A percentile compares a stretch with the other conserved stretches of the same genome.
These are phyloP conservation scores for Drosophila setosimentum DNA, from an alignment of 2,888 invertebrate species.

Conservation along the genomic window DNA sequence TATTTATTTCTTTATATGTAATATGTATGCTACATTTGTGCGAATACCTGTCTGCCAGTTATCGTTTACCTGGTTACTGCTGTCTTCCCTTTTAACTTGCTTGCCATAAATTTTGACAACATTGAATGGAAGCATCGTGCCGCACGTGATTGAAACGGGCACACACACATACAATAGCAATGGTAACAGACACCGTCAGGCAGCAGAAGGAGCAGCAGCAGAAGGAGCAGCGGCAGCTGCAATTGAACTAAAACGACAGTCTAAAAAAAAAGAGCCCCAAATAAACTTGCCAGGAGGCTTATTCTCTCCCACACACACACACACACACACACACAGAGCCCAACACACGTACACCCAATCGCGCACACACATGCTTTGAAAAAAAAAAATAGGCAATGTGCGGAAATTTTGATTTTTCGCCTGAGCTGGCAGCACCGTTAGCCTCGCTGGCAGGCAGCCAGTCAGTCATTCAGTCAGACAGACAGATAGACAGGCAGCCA, in stretches of 20 bases:
- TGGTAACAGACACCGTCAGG: constrained; percentile 63
- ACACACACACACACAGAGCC: constrained; percentile 11
- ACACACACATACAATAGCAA: constrained; percentile 23
- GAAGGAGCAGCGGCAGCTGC: constrained; percentile 31
- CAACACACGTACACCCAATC: constrained; percentile 7
- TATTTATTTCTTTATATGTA: constrained; percentile 61
- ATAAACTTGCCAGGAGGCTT: constrained; percentile 47
- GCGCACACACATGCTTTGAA: constrained; percentile 40
- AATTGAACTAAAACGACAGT: constrained; percentile 47
- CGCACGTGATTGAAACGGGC: constrained; percentile 68
- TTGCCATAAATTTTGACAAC: constrained; percentile 73
- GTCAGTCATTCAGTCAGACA: neutral
- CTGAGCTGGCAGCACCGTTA: constrained; percentile 64
- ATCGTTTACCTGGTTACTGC: constrained; percentile 41
- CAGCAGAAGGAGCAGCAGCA: constrained; percentile 4
- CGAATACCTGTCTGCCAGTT: constrained; percentile 28
- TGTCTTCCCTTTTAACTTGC: constrained; percentile 22
- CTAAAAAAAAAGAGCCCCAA: constrained; percentile 27
- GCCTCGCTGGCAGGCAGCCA: constrained; percentile 25
- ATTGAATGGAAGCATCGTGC: constrained; percentile 59
- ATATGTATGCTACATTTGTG: constrained; percentile 19
- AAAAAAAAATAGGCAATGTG: constrained; percentile 72
- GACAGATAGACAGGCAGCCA: constrained; percentile 1
- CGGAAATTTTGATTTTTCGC: constrained; percentile 80
- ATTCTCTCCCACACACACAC: neutral